A percentile compares a stretch with the other conserved stretches of the same genome.
These are phyloP conservation scores for Dynastes tityus DNA, from an alignment of 2,888 invertebrate genomes.

Conservation along the genomic window DNA sequence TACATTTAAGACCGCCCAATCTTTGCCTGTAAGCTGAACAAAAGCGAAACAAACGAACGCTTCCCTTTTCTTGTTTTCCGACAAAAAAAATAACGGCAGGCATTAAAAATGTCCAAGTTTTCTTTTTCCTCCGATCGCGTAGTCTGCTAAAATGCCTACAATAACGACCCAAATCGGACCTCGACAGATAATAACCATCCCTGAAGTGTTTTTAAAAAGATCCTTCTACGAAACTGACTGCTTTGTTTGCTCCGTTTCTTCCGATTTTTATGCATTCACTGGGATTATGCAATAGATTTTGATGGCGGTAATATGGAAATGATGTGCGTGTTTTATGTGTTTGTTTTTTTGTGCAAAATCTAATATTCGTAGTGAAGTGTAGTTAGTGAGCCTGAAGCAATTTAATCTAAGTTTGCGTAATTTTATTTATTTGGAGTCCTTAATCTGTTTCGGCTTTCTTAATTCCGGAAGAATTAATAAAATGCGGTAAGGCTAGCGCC, in stretches of 20 bases:
- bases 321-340: slow-evolving; percentile 15
- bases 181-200: slow-evolving; percentile 13
- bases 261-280: slow-evolving; percentile 1
- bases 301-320: slow-evolving; percentile 6
- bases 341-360: neutral
- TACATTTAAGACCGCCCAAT: neutral
- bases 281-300: slow-evolving; percentile 7
- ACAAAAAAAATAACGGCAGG: slow-evolving; percentile 19
- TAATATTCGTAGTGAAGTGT: too few relatives aligned
- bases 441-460: too few relatives aligned
- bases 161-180: neutral
- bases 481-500: too few relatives aligned
- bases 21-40: neutral
- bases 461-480: too few relatives aligned
- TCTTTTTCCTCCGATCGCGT: neutral
- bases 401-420: too few relatives aligned
- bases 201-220: slow-evolving; percentile 30
- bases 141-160: slow-evolving; percentile 3
- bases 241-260: slow-evolving; percentile 16
- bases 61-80: neutral
- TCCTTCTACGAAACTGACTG: slow-evolving; percentile 2
- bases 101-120: slow-evolving; percentile 13
- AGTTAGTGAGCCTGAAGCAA: too few relatives aligned
- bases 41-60: neutral
- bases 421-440: too few relatives aligned